Base-by-base conservation (phyloP, 1,140 invertebrate genomes). In the Drosophila navojoa region DNA sequence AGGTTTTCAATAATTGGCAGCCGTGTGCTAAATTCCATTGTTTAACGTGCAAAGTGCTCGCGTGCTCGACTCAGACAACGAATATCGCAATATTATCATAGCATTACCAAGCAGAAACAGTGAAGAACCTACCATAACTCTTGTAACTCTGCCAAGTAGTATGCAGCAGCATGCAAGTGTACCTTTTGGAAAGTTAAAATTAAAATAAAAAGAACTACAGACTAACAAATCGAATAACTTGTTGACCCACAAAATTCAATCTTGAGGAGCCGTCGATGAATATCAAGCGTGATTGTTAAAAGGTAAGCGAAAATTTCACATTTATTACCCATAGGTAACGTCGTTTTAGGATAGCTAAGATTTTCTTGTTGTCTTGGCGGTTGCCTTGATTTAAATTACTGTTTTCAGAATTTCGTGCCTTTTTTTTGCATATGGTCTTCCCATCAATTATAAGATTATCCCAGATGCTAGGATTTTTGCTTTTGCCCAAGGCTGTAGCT, bases 1-100 rank as follows among this genome's bases (percentile, higher is more conserved):
- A 75, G 81, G 69, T 76, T 81, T 68, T 68, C 71, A 62, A 75
- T 69, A 82, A 86, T 78, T 80, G 76, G 72, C 79, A 71, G 73
- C 77, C 71, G 60, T 71, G 82, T 85, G 66, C 71, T 64, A 69
- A 73, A 73, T 73, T 69, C 50, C 58, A 61, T 44, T 61, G 22
- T 32, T 32, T 40, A 64, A 59, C 53, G 64, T 75, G 61, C 50
- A 67, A 66, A 77, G 60, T 74, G 67, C 63, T 71, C 53, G 71
- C 67, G 71, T 71, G 59, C 71, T 35, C 67, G 71, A n/a, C 35
- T 15, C 38, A 70, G 60, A 57, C 60, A 66, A 67, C 64, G 61
- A 70, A 74, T 74, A 74, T 62, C 47, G 45, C 44, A 74, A 64
- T 62, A 77, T 59, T 69, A 77, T 44, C 63, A 67, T 57, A 27